A percentile compares a stretch with the other conserved stretches of the same genome.
Conservation (phyloP, 2,113 vertebrate species). For the Polyodon spathula region DNA sequence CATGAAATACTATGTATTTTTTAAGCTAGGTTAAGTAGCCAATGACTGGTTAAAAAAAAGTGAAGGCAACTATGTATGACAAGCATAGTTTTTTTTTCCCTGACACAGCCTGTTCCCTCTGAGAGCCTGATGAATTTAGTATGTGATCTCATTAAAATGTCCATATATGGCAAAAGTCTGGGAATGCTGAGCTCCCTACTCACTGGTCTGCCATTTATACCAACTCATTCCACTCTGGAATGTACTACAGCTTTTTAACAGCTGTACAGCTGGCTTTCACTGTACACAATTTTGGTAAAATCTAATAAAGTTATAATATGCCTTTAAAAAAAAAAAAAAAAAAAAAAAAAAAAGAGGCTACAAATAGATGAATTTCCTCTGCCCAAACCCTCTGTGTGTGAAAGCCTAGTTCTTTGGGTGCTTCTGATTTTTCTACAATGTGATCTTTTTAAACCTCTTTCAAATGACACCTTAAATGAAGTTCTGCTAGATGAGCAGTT, state of each 20-base stretch:
- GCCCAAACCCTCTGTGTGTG: no score
- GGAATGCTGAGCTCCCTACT: slow-evolving; percentile 14
- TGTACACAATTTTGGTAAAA: slow-evolving; percentile 35
- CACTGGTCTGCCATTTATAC: slow-evolving; percentile 20
- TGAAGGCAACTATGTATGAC: slow-evolving; percentile 22
- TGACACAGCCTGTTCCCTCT: slow-evolving; percentile 32
- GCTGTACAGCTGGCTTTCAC: background rate
- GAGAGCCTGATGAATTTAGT: slow-evolving; percentile 6
- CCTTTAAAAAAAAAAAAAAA: background rate
- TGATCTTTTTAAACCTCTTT: no score
- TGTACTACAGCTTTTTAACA: slow-evolving; percentile 11
- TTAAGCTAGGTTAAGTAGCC: no score
- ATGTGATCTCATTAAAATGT: slow-evolving; percentile 32
- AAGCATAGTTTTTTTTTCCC: slow-evolving; percentile 28
- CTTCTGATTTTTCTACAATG: no score
- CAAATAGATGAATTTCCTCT: no score
- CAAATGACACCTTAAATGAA: no score
- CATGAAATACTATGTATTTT: no score
- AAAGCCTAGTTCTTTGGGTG: no score
- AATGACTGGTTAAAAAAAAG: no score
- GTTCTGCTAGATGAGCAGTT: no score
- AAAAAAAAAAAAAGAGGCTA: no score
- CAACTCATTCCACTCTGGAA: slow-evolving; percentile 20
- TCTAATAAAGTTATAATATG: background rate
- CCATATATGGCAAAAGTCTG: slow-evolving; percentile 37